A percentile compares a stretch with the other conserved stretches of the same genome.
phyloP scores from a whole-genome alignment of 2,113 vertebrate species.

The Calypte anna region DNA sequence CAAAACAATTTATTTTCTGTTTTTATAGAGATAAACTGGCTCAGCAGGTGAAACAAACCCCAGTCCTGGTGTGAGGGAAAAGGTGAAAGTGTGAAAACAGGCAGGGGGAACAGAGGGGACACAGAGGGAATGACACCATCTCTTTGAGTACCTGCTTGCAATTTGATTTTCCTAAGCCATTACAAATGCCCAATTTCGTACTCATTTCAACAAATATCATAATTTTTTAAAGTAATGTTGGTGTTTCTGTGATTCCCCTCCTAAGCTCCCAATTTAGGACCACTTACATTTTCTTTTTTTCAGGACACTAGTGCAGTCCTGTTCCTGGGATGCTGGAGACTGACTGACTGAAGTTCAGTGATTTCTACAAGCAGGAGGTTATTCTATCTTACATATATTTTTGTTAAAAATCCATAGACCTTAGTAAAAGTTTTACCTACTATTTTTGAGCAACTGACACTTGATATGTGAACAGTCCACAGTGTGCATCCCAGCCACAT shows the following conservation, averaged over 20 bases:
- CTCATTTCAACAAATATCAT: neutral
- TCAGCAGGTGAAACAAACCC: neutral
- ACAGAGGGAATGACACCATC: neutral
- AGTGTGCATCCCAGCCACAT: accelerated
- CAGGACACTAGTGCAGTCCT: neutral
- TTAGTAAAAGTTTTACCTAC: neutral
- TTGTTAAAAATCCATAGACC: neutral
- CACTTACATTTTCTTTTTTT: neutral
- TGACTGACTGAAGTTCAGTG: neutral
- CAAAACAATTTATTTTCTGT: neutral
- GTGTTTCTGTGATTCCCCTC: neutral
- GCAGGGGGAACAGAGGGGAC: neutral
- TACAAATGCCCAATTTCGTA: neutral
- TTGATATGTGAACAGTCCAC: neutral
- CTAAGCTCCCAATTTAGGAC: neutral
- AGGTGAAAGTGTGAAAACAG: neutral
- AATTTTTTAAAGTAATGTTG: neutral
- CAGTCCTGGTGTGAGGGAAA: neutral
- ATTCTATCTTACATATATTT: neutral
- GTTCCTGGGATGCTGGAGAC: neutral
- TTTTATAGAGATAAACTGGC: neutral
- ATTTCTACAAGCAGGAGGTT: neutral
- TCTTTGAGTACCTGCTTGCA: neutral
- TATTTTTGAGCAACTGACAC: neutral
- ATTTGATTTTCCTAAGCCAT: neutral